Evolutionary conservation across 2,888 invertebrate genomes (phyloP).

Genomic region (Amitus sp.): DNA sequence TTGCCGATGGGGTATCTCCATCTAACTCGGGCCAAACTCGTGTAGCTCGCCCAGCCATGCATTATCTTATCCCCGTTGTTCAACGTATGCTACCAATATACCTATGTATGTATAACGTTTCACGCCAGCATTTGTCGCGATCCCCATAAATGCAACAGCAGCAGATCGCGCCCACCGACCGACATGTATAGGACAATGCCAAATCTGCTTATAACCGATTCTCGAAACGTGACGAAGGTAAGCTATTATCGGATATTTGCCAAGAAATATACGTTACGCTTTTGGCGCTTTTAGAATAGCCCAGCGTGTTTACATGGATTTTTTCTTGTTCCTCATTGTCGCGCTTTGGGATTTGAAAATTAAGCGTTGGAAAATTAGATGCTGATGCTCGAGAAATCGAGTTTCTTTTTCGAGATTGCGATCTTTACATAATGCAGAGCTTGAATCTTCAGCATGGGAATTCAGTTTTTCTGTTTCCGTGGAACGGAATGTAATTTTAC

Average conservation of each 20-base stretch:
- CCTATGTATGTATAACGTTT: conserved; percentile 37
- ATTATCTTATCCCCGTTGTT: conserved; percentile 51
- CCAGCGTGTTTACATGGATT: conserved; percentile 17
- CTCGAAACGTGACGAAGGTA: conserved; percentile 27
- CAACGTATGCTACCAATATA: conserved; percentile 51
- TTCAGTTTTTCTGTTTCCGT: too few species aligned
- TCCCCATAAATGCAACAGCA: conserved; percentile 21
- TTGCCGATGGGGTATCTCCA: conserved; percentile 60
- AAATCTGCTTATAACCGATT: conserved; percentile 41
- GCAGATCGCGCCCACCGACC: conserved; percentile 29
- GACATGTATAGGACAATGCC: conserved; percentile 34
- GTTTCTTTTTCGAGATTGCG: too few species aligned
- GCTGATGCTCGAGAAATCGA: too few species aligned
- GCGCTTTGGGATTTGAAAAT: too few species aligned
- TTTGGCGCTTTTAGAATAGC: conserved; percentile 14
- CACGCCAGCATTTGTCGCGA: conserved; percentile 34
- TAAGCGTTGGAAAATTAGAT: too few species aligned
- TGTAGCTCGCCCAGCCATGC: conserved; percentile 48
- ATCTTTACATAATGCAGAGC: too few species aligned
- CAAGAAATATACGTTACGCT: conserved; percentile 15
- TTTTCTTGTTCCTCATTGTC: conserved; percentile 9
- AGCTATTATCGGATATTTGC: conserved; percentile 34
- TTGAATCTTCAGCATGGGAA: too few species aligned
- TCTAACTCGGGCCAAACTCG: conserved; percentile 55
- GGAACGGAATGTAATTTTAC: too few species aligned